Evolutionary conservation across 2,797 vertebrate species (phyloP).

Genomic region (Orientallactaga sibirica): DNA sequence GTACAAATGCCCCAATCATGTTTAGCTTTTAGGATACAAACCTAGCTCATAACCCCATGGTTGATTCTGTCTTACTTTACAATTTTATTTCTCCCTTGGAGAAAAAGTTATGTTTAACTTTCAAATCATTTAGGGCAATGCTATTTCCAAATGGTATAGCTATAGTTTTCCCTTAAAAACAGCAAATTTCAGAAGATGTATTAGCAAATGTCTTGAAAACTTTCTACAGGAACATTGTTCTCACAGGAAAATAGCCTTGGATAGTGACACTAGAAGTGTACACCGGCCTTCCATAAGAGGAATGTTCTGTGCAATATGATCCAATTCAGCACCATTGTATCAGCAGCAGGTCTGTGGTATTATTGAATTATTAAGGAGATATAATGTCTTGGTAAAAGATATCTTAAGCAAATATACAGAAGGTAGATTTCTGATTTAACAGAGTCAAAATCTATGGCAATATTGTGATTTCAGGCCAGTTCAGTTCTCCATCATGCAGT

Average conservation of each 20-base stretch:
- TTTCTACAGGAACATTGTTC: not conserved
- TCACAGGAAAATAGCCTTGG: not conserved
- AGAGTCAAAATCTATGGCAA: not conserved
- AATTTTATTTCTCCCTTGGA: not conserved
- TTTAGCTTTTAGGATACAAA: no score
- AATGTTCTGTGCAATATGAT: not conserved
- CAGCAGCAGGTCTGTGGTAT: not conserved
- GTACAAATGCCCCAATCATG: not conserved
- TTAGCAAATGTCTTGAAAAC: not conserved
- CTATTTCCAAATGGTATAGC: not conserved
- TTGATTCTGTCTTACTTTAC: not conserved
- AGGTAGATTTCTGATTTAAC: not conserved
- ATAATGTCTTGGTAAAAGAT: not conserved
- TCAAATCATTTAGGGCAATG: not conserved
- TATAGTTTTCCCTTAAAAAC: not conserved
- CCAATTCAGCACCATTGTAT: not conserved
- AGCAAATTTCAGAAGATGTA: not conserved
- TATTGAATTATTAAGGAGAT: slow-evolving; percentile 12
- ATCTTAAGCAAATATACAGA: not conserved
- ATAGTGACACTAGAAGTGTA: not conserved
- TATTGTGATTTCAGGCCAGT: not conserved
- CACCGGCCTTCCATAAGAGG: not conserved
- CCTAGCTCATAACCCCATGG: not conserved
- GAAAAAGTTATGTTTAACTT: not conserved
- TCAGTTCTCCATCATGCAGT: not conserved